Evolutionary conservation across 2,113 vertebrate species (phyloP).

Genomic region (Nyctereutes procyonoides): DNA sequence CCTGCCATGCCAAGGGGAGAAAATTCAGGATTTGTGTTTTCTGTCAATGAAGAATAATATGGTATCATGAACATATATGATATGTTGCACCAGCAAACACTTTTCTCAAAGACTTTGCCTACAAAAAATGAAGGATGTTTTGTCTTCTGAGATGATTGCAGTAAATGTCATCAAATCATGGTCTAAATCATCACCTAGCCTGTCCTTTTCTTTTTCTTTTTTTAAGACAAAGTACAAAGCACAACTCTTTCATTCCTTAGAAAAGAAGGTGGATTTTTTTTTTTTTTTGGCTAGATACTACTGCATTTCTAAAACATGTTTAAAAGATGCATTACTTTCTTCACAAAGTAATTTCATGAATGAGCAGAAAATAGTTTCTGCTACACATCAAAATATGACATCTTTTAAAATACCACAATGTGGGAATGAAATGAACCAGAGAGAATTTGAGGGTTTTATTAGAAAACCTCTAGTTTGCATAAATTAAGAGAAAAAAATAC

Average conservation of each 20-base stretch:
- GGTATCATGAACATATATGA: background rate
- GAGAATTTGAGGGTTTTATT: background rate
- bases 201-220: background rate
- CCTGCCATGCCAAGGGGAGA: background rate
- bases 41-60: slow-evolving; percentile 33
- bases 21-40: slow-evolving; percentile 32
- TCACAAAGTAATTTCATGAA: background rate
- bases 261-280: background rate
- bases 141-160: slow-evolving; percentile 21
- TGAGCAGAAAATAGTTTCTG: background rate
- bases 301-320: background rate
- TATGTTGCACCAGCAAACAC: background rate
- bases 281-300: background rate
- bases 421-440: background rate
- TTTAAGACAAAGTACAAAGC: background rate
- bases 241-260: background rate
- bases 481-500: background rate
- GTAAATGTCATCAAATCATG: background rate
- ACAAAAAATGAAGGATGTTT: slow-evolving; percentile 24
- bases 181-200: slow-evolving; percentile 29
- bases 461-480: background rate
- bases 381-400: background rate
- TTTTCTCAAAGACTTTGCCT: slow-evolving; percentile 54
- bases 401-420: background rate
- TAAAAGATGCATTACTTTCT: background rate